Evolutionary conservation across 1,140 invertebrate genomes (phyloP), one percentile per base, ranked within the genome.

Genomic region (Harpegnathos saltator): DNA sequence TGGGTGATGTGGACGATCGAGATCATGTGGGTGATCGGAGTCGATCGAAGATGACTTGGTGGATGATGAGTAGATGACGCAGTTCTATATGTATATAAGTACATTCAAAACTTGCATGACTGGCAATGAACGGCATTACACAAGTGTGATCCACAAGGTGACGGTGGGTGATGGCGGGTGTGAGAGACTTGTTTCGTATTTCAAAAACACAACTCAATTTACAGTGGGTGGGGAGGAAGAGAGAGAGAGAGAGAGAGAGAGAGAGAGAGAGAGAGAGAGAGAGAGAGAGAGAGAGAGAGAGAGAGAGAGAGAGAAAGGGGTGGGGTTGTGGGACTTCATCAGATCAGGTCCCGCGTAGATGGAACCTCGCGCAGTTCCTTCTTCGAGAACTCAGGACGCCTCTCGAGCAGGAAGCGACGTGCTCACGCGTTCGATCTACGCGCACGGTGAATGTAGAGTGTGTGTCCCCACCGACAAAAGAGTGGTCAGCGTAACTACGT

Each of bases 401-500:
- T n/a, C 17, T 29, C 29, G 26, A 48, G 14, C 14, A 19, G 50
- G 9, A 56, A 63, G 14, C 33, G 22, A 29, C 19, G 5, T 38
- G 14, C 19, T 44, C 54, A 52, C 9, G 12, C 29, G 52, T 87
- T 88, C 85, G 85, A 66, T 88, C 82, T 88, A 87, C 85, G 71
- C 74, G 33, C 38, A 44, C 38, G 1, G 38, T 11, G 38, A 66
- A 84, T 56, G 48, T 65, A 81, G 87, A 85, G 87, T 87, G 89
- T 89, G 89, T 78, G 82, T 88, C 87, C 82, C 88, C 81, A 71
- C 85, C 89, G 84, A 77, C 82, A 89, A 91, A 93, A 85, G 89
- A 44, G 90, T 92, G 75, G 33, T 69, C 58, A 91, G 89, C 90
- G 24, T 84, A 90, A 93, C 92, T 93, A 93, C 91, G 88, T 71